Conservation (phyloP, 2,888 invertebrate species). For the Pammene aurita region DNA sequence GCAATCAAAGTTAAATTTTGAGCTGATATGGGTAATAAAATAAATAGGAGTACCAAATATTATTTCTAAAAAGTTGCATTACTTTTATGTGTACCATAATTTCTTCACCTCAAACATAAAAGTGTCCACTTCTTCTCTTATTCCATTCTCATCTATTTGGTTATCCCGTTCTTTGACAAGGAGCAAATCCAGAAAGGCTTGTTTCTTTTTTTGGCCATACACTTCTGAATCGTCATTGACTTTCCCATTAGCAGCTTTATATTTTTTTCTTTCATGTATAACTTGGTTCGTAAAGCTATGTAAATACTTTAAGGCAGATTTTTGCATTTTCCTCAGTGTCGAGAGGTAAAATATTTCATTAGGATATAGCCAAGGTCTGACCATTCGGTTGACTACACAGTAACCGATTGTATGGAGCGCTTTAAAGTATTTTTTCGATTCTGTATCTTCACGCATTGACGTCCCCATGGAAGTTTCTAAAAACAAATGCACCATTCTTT, state of each 20-base stretch:
- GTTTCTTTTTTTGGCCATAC: slow-evolving; percentile 65
- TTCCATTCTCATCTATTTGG: slow-evolving; percentile 78
- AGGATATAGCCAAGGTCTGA: slow-evolving; percentile 77
- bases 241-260: slow-evolving; percentile 11
- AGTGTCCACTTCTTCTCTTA: slow-evolving; percentile 85
- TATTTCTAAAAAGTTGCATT: too few relatives aligned
- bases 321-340: slow-evolving; percentile 66
- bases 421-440: slow-evolving; percentile 63
- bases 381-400: slow-evolving; percentile 46
- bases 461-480: slow-evolving; percentile 79
- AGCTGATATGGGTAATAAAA: too few relatives aligned
- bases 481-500: not conserved
- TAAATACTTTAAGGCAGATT: slow-evolving; percentile 65
- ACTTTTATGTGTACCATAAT: not conserved
- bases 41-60: too few relatives aligned
- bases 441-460: slow-evolving; percentile 55
- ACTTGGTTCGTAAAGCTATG: slow-evolving; percentile 75
- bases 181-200: slow-evolving; percentile 84
- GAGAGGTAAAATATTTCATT: slow-evolving; percentile 69
- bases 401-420: slow-evolving; percentile 59
- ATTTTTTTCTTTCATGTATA: slow-evolving; percentile 56
- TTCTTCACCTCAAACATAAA: slow-evolving; percentile 85
- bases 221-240: slow-evolving; percentile 39
- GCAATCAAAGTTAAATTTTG: slow-evolving; percentile 36
- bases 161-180: slow-evolving; percentile 79